Percentiles rank a stretch among this genome's conserved stretches.
phyloP scores from a whole-genome alignment of 2,888 invertebrate species.

The Labia minor region DNA sequence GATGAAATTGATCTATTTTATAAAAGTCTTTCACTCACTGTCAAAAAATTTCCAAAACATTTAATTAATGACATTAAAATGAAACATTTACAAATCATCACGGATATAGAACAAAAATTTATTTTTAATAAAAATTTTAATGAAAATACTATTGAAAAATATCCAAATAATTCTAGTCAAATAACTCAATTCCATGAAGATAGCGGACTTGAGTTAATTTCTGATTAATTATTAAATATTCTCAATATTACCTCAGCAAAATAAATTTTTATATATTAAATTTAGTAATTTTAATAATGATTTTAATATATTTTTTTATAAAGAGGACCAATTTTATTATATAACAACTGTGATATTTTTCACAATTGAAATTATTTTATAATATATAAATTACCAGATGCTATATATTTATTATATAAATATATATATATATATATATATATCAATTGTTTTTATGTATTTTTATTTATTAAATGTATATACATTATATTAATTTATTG shows the following conservation, averaged over 20 bases:
- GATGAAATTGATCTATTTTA: conserved; percentile 6
- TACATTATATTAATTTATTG: too few relatives aligned
- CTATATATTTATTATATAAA: background rate
- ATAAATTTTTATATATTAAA: background rate
- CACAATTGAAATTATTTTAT: too few relatives aligned
- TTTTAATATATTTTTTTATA: background rate
- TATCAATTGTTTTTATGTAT: too few relatives aligned
- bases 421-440: background rate
- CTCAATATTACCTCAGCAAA: too few relatives aligned
- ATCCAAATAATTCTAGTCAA: too few relatives aligned
- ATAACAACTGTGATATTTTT: too few relatives aligned
- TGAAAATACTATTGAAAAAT: too few relatives aligned
- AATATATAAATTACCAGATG: background rate
- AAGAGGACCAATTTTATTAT: too few relatives aligned
- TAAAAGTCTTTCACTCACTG: background rate
- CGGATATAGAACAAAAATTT: background rate
- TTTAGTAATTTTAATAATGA: background rate
- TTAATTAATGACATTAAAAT: background rate
- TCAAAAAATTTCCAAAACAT: background rate
- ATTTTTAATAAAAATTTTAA: background rate
- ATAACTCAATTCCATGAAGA: background rate
- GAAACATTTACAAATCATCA: background rate
- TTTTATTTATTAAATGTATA: too few relatives aligned
- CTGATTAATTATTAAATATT: background rate
- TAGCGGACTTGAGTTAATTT: background rate